Evolutionary conservation across 2,113 vertebrate genomes (phyloP).

Genomic region (Ifrita kowaldi): DNA sequence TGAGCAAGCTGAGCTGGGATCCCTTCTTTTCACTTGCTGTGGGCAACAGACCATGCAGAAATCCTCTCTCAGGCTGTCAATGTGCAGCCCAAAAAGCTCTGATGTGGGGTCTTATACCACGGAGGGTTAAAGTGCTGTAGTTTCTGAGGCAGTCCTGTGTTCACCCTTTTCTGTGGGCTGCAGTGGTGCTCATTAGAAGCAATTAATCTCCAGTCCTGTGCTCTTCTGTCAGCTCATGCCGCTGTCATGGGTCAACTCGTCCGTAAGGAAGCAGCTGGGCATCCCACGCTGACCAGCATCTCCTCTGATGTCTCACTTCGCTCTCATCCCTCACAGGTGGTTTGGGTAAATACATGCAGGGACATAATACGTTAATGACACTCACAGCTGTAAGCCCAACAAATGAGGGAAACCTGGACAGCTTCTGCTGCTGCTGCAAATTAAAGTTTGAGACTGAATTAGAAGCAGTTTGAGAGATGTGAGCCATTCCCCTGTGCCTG

Average conservation of each 20-base stretch:
- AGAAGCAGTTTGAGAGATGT: not conserved
- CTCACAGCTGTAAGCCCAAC: not conserved
- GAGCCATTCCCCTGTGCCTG: not conserved
- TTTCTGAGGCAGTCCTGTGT: not conserved
- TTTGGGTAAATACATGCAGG: not conserved
- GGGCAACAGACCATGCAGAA: not conserved
- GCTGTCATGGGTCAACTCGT: not conserved
- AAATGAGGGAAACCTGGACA: not conserved
- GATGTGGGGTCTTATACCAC: not conserved
- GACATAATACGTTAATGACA: not conserved
- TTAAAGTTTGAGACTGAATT: not conserved
- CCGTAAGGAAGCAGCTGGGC: not conserved
- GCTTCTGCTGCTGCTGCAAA: not conserved
- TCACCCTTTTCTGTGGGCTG: not conserved
- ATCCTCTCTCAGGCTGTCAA: not conserved
- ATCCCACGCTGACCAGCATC: not conserved
- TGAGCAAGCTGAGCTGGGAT: not conserved
- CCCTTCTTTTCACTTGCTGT: not conserved
- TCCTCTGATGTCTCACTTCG: not conserved
- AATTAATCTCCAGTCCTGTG: constrained; percentile 52
- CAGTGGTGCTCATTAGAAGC: constrained; percentile 50
- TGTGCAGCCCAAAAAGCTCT: not conserved
- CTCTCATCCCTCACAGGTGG: not conserved
- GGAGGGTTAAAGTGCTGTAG: constrained; percentile 1
- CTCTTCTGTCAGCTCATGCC: not conserved